Conservation (phyloP, 2,888 invertebrate species). For the Microchrysa polita region DNA sequence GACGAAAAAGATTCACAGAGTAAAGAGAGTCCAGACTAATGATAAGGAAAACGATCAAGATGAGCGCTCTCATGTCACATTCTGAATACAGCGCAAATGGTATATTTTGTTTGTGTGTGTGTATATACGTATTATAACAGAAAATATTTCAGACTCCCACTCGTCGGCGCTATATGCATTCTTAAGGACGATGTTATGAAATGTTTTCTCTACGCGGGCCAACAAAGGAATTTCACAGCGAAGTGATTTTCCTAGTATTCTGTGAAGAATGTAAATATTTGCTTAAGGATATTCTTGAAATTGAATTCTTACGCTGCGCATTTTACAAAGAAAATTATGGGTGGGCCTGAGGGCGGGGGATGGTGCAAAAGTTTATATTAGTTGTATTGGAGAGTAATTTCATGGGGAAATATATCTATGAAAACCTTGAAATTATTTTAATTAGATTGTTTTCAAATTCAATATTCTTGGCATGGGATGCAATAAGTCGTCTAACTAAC, state of each 20-base stretch:
- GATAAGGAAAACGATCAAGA: neutral
- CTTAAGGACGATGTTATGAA: neutral
- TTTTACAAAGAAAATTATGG: neutral
- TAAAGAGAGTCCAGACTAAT: neutral
- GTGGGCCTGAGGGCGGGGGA: too few relatives aligned
- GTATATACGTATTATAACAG: too few relatives aligned
- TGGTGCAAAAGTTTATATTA: too few relatives aligned
- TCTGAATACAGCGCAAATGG: neutral
- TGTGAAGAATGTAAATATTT: conserved; percentile 8
- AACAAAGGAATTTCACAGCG: neutral
- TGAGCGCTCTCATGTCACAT: neutral
- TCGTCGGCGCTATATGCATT: neutral
- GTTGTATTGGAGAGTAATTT: too few relatives aligned
- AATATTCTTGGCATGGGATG: too few relatives aligned
- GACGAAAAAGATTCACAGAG: neutral
- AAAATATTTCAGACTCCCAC: neutral
- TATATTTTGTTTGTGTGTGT: neutral
- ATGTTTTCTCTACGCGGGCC: neutral
- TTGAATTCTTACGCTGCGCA: neutral
- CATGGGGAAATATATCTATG: too few relatives aligned
- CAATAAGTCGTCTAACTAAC: too few relatives aligned
- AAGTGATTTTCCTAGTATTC: conserved; percentile 5
- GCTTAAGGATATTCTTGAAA: conserved; percentile 1
- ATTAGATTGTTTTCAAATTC: too few relatives aligned
- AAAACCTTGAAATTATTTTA: too few relatives aligned